phyloP scores from a whole-genome alignment of 2,113 vertebrate species.

The Ifrita kowaldi region DNA sequence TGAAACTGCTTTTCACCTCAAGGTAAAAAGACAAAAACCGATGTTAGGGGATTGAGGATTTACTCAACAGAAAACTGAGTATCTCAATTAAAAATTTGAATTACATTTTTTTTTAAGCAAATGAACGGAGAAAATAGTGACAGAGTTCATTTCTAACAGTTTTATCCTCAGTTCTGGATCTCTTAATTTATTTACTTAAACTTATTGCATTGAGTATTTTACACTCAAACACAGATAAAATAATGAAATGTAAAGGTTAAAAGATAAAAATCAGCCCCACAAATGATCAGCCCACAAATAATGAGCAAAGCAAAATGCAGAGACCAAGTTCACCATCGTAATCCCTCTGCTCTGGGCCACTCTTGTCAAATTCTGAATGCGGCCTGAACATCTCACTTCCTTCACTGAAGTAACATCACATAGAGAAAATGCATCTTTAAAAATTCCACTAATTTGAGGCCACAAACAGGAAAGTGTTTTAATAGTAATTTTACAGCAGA shows the following conservation, averaged over 20 bases:
- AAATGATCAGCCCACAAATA: neutral
- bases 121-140: neutral
- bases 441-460: neutral
- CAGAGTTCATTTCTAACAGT: neutral
- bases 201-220: neutral
- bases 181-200: neutral
- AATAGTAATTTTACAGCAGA: neutral
- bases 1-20: neutral
- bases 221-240: neutral
- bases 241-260: neutral
- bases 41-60: neutral
- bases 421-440: neutral
- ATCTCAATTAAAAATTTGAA: neutral
- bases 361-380: neutral
- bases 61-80: neutral
- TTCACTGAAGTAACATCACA: neutral
- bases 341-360: neutral
- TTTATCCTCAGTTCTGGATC: neutral
- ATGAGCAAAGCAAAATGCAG: neutral
- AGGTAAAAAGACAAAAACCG: neutral
- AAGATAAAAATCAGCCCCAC: neutral
- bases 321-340: neutral
- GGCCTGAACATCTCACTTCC: neutral
- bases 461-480: constrained; percentile 16
- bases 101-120: neutral